Base-by-base conservation (phyloP, 2,113 vertebrate species). In the Rallus limicola region DNA sequence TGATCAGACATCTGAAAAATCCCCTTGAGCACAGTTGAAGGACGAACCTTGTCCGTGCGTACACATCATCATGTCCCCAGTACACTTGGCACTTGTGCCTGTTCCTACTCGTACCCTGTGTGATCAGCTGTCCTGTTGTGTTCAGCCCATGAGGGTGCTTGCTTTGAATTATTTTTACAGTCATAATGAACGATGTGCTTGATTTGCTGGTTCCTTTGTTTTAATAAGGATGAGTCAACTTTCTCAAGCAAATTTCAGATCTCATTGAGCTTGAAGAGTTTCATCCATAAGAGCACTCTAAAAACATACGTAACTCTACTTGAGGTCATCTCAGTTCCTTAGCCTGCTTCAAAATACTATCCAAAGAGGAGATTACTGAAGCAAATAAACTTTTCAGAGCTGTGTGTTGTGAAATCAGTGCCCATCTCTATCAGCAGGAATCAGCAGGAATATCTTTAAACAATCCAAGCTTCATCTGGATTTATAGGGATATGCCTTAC, bases 161-260 rank as follows among this genome's bases (percentile, higher is more conserved):
- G 78, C 63, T 85, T 55, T 88, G 58, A 69, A 36, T 92, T 92
- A 81, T 79, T 92, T 93, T 79, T 94, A 21, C 48, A 31, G 33
- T 67, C 79, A 53, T 69, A 86, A 91, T 55, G 77, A 93, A 53
- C 74, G 70, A 5, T 40, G 69, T 55, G 70, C 86, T 83, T 64
- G 64, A 53, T 86, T 97, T 86, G 58, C 92, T 92, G 86, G 71
- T 91, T 93, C 92, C 79, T 93, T 95, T 94, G 60, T 91, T 95
- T 96, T 86, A 67, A 76, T 94, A 91, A 82, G 82, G 56, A 83
- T 21, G 46, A 79, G 63, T 74, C 88, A 93, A 87, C 53, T 69
- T 96, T 84, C 69, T 93, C 65, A 87, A 82, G 74, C 60, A 76
- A 64, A 95, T 93, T 87, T 82, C 65, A 92, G 82, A 90, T 63